phyloP scores from a whole-genome alignment of 2,888 invertebrate genomes.

The Psylliodes chrysocephalus region DNA sequence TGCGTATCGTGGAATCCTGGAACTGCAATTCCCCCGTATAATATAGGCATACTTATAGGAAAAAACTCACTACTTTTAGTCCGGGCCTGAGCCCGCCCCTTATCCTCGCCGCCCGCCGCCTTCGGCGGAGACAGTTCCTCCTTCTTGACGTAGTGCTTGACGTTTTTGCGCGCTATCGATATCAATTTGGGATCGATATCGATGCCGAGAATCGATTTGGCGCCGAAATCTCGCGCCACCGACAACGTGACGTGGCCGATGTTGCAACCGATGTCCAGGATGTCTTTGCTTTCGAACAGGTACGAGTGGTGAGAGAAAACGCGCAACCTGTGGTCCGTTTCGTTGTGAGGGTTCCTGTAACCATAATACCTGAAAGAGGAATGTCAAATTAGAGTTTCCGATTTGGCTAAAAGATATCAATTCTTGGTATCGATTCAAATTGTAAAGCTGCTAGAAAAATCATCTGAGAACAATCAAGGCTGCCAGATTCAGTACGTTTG shows the following conservation, averaged over 20 bases:
- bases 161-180: constrained; percentile 77
- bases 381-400: no score
- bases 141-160: constrained; percentile 73
- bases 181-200: constrained; percentile 94
- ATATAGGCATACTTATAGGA: constrained; percentile 88
- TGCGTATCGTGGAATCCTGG: constrained; percentile 64
- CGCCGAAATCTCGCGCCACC: constrained; percentile 86
- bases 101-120: neutral
- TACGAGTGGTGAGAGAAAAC: constrained; percentile 82
- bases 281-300: constrained; percentile 88
- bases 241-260: constrained; percentile 94
- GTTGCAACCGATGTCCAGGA: constrained; percentile 98
- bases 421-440: no score
- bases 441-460: no score
- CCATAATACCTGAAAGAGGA: constrained; percentile 83
- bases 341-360: constrained; percentile 85
- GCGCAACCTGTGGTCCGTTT: constrained; percentile 84
- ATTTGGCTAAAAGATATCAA: no score
- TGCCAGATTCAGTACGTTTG: no score
- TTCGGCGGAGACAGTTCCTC: constrained; percentile 47
- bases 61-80: constrained; percentile 73
- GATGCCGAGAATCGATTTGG: constrained; percentile 88
- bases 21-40: constrained; percentile 83
- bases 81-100: constrained; percentile 1
- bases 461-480: no score